Base-by-base conservation (phyloP, 1,140 invertebrate species). In the Steinernema khuongi region DNA sequence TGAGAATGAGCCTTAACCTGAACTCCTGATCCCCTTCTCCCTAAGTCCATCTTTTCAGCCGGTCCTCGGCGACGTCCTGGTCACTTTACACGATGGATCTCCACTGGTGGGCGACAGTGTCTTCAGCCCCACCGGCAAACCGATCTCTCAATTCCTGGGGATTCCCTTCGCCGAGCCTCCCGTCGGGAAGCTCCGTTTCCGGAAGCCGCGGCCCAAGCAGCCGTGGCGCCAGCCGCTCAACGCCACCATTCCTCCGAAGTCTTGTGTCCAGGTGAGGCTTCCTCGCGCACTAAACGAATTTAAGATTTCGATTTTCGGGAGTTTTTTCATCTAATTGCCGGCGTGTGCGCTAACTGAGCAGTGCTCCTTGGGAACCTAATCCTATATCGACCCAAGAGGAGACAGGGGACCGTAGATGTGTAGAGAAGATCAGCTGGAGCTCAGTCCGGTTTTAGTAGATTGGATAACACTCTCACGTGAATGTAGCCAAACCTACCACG, bases 171-270 rank as follows among this genome's bases (percentile, higher is more conserved):
- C 86, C 18, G 83, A 86, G 74, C 86, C 85, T 17, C 86, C 85
- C 1, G 74, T 84, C 28, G 78, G 80, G 11, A 76, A 72, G 31
- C 44, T 83, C 30, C 76, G 83, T 31, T 84, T 84, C 74, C 81
- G 83, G n/a, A 82, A 83, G 43, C 83, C 83, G 1, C 70, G 74
- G 26, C 84, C 83, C 30, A 85, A 85, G 74, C 33, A 69, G 14
- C 82, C 83, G 19, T 85, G 83, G 83, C 68, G 83, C 26, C 69
- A 76, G 18, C 72, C 75, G 11, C 79, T 85, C n/a, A 86, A 89
- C 78, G 90, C 93, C 0, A 95, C 92, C 0, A 88, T 88, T 81
- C 89, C 89, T 78, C 94, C 94, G 36, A 94, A 94, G 82, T 91
- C 92, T 43, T 97, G 94, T 87, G 90, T 92, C 79, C 94, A 97